Evolutionary conservation across 2,888 invertebrate species (phyloP).

Genomic region (Lypha dubia): DNA sequence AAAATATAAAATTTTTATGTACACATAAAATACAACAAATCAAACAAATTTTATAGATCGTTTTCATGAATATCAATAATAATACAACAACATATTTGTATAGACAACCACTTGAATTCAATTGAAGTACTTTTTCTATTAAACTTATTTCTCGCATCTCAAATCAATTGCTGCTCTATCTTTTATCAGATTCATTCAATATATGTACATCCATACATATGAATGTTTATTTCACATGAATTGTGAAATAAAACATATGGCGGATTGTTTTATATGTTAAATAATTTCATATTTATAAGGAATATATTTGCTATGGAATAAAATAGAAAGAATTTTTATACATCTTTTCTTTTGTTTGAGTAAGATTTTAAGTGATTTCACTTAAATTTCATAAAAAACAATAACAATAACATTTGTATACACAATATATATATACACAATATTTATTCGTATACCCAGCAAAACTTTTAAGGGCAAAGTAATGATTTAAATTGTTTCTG

Average conservation of each 20-base stretch:
- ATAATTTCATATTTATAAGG: constrained; percentile 34
- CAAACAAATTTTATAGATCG: neutral
- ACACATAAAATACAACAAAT: constrained; percentile 2
- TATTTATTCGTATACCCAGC: too few species aligned
- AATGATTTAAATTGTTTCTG: too few species aligned
- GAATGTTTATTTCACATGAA: neutral
- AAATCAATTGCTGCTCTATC: neutral
- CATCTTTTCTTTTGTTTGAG: constrained; percentile 73
- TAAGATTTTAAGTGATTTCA: constrained; percentile 81
- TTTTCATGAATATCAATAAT: constrained; percentile 51
- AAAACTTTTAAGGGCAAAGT: too few species aligned
- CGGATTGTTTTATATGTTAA: constrained; percentile 43
- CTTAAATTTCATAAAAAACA: constrained; percentile 79
- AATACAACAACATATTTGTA: constrained; percentile 60
- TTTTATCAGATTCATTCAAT: neutral
- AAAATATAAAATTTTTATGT: constrained; percentile 14
- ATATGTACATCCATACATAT: neutral
- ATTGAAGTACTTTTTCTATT: constrained; percentile 23
- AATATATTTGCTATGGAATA: constrained; percentile 29
- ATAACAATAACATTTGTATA: constrained; percentile 72
- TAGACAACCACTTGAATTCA: constrained; percentile 50
- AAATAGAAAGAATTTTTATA: constrained; percentile 34
- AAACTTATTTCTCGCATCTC: constrained; percentile 1
- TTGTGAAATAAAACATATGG: constrained; percentile 43
- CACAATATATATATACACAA: neutral